Evolutionary conservation across 2,888 invertebrate species (phyloP), one percentile per base, ranked within the genome.

Genomic region (Pterostichus niger): DNA sequence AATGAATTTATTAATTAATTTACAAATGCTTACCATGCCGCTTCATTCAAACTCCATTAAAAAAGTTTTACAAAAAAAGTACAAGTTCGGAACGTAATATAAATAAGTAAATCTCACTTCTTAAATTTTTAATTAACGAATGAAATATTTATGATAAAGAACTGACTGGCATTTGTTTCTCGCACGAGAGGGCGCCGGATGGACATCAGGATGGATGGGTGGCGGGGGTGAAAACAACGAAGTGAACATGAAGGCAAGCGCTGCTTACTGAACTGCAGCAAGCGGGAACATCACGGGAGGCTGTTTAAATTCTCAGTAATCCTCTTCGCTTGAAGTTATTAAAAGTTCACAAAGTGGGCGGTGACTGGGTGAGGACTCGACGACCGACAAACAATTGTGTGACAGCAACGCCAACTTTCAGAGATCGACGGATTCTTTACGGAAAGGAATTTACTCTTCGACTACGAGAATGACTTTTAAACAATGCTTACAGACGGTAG

Each of bases 1-100:
- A 52, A 75, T 52, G 75, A 75, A 75, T 75, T 75, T 75, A 75
- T 75, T 75, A 75, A 75, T 75, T 75, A 75, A 75, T 75, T 75
- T 75, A 75, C 75, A 75, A 75, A 75, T 75, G 75, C 75, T 52
- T 52, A 75, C 75, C 75, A 75, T 31, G 52, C 52, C 49, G 52
- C 75, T 75, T 75, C 75, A 52, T 75, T 52, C 49, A 31, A 75
- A 75, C 75, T 75, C 52, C 75, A 75, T 75, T 75, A 75, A 75
- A 73, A 75, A 75, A 75, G 49, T 75, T 75, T 49, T 24, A 49
- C 13, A 52, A 49, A 75, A n/a, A 73, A 64, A n/a, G n/a, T 64
- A 44, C 68, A 71, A 75, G 24, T 75, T 75, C 33, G n/a, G 11
- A 75, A 75, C 75, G 49, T 33, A 75, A 52, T 75, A 75, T 75